phyloP scores from a whole-genome alignment of 1,140 invertebrate species.

The Eufriesea mexicana region DNA sequence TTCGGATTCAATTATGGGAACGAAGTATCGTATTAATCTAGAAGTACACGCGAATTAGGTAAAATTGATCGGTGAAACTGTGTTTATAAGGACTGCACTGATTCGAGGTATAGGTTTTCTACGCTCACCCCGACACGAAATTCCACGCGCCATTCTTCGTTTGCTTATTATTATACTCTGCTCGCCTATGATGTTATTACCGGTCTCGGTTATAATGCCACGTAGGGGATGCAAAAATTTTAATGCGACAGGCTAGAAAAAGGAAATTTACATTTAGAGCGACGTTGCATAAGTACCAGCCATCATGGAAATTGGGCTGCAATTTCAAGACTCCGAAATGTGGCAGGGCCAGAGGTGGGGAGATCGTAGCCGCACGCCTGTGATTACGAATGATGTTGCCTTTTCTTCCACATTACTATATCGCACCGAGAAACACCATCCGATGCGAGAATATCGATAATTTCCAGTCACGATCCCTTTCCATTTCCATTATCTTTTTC shows the following conservation, averaged over 20 bases:
- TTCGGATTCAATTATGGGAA: too few species aligned
- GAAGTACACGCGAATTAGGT: too few species aligned
- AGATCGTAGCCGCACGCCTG: constrained; percentile 3
- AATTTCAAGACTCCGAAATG: constrained; percentile 34
- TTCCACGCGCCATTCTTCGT: background rate
- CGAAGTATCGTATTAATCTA: too few species aligned
- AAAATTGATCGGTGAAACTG: background rate
- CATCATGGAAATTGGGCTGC: constrained; percentile 40
- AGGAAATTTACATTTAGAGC: constrained; percentile 29
- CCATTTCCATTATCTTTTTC: too few species aligned
- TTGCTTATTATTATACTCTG: background rate
- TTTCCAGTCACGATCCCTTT: too few species aligned
- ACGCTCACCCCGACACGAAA: background rate
- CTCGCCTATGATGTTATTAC: background rate
- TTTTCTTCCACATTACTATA: constrained; percentile 17
- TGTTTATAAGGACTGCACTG: background rate
- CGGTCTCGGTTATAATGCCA: background rate
- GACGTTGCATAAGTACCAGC: constrained; percentile 32
- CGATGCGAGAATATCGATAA: too few species aligned
- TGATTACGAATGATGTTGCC: constrained; percentile 34
- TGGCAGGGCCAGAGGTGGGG: background rate
- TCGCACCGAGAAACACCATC: background rate
- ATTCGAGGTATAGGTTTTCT: background rate
- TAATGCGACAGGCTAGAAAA: constrained; percentile 42
- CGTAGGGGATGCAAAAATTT: background rate